Conservation (phyloP, 2,113 vertebrate genomes). For the Corydoras maculifer region DNA sequence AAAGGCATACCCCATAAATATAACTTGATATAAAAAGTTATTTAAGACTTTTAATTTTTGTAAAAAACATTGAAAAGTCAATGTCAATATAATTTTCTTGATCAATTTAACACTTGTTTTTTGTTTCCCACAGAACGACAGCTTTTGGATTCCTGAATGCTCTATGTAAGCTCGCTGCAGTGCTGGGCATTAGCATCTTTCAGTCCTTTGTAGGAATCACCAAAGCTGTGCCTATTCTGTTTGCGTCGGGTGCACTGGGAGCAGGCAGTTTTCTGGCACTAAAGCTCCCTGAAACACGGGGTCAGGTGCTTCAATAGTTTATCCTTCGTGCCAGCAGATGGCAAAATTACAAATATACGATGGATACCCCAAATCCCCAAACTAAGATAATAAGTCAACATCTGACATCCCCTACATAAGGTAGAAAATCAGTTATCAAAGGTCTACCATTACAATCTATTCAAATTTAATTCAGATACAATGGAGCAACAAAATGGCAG, state of each 20-base stretch:
- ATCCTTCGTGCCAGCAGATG: conserved; percentile 41
- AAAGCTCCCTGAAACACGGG: conserved; percentile 88
- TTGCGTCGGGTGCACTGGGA: conserved; percentile 83
- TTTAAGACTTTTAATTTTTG: too few relatives aligned
- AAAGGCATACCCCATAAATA: too few relatives aligned
- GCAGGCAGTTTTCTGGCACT: conserved; percentile 86
- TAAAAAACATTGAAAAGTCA: too few relatives aligned
- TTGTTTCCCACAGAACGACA: conserved; percentile 70
- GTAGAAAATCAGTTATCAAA: conserved; percentile 19
- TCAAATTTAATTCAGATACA: too few relatives aligned
- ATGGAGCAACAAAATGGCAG: too few relatives aligned
- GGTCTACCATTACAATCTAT: not conserved
- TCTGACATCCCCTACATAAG: conserved; percentile 11
- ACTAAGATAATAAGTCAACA: conserved; percentile 35
- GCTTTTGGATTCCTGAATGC: conserved; percentile 95
- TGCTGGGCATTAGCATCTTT: conserved; percentile 95
- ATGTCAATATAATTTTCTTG: not conserved
- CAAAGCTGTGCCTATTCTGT: conserved; percentile 89
- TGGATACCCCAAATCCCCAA: conserved; percentile 56
- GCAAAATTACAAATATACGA: conserved; percentile 56
- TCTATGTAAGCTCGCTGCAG: conserved; percentile 85
- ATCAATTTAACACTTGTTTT: not conserved
- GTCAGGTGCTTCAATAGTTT: conserved; percentile 84
- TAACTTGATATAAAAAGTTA: too few relatives aligned
- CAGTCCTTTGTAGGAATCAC: conserved; percentile 92